phyloP scores from a whole-genome alignment of 2,888 invertebrate species.

The Andrena minutula region DNA sequence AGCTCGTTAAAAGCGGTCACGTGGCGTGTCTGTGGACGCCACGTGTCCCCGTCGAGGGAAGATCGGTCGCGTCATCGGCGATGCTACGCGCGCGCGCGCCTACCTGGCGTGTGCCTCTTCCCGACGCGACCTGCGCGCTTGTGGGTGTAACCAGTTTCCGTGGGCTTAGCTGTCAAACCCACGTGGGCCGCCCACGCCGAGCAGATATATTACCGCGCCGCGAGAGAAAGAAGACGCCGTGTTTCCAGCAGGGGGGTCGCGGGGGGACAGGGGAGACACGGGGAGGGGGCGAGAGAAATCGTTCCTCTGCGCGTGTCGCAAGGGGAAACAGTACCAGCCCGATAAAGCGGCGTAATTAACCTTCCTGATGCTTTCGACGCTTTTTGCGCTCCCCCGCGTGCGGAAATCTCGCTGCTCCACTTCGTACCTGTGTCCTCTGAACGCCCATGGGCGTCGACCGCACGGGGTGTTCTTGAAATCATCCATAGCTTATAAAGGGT shows the following conservation, averaged over 20 bases:
- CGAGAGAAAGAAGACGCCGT: slow-evolving; percentile 69
- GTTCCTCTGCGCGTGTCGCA: slow-evolving; percentile 50
- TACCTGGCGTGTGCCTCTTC: slow-evolving; percentile 70
- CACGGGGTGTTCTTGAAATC: background rate
- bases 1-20: slow-evolving; percentile 45
- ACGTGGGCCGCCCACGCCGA: slow-evolving; percentile 84
- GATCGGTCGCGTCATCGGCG: slow-evolving; percentile 40
- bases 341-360: slow-evolving; percentile 50
- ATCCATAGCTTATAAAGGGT: background rate
- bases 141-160: slow-evolving; percentile 84
- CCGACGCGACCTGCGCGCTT: slow-evolving; percentile 59
- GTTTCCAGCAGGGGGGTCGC: slow-evolving; percentile 17
- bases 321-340: slow-evolving; percentile 37
- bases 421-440: too few species aligned
- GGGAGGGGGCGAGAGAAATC: slow-evolving; percentile 40
- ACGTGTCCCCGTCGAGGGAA: slow-evolving; percentile 56
- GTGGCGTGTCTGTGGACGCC: slow-evolving; percentile 42
- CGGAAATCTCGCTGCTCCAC: background rate
- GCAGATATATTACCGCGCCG: slow-evolving; percentile 77
- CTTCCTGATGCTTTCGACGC: slow-evolving; percentile 5
- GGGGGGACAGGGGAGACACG: background rate
- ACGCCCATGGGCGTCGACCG: background rate
- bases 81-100: slow-evolving; percentile 44
- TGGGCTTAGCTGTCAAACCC: slow-evolving; percentile 84
- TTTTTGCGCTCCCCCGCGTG: background rate